Conservation (phyloP, 2,888 invertebrate species). For the Meteorus colon region DNA sequence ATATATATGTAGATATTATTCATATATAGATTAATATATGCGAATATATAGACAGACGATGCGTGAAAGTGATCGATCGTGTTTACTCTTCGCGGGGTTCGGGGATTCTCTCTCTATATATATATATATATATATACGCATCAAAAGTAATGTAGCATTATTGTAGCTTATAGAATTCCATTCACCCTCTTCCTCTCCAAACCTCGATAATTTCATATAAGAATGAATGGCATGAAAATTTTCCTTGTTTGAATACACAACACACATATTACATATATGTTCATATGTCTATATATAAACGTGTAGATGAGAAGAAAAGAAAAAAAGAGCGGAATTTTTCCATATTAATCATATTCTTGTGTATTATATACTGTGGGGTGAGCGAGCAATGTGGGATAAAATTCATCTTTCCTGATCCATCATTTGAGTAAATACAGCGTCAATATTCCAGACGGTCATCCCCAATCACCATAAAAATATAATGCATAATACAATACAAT, state of each 20-base stretch:
- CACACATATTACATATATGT: too few relatives aligned
- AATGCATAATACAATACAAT: too few relatives aligned
- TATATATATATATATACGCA: conserved; percentile 11
- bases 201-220: conserved; percentile 20
- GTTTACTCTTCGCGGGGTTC: conserved; percentile 33
- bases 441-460: conserved; percentile 29
- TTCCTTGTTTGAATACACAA: conserved; percentile 39
- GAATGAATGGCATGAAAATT: conserved; percentile 30
- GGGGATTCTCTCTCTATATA: neutral
- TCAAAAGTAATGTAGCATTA: conserved; percentile 10
- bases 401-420: conserved; percentile 53
- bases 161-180: conserved; percentile 30
- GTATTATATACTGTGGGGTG: conserved; percentile 24
- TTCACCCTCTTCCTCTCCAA: conserved; percentile 12
- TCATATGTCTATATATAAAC: neutral
- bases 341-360: conserved; percentile 50
- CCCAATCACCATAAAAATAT: too few relatives aligned
- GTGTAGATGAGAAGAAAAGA: conserved; percentile 37
- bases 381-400: conserved; percentile 28
- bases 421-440: conserved; percentile 44
- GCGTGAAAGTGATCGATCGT: conserved; percentile 41
- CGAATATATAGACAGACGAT: conserved; percentile 6
- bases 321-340: conserved; percentile 41
- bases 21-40: neutral
- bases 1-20: neutral